Evolutionary conservation across 2,888 invertebrate species (phyloP), one percentile per base, ranked within the genome.

Genomic region (Apotomis capreana): DNA sequence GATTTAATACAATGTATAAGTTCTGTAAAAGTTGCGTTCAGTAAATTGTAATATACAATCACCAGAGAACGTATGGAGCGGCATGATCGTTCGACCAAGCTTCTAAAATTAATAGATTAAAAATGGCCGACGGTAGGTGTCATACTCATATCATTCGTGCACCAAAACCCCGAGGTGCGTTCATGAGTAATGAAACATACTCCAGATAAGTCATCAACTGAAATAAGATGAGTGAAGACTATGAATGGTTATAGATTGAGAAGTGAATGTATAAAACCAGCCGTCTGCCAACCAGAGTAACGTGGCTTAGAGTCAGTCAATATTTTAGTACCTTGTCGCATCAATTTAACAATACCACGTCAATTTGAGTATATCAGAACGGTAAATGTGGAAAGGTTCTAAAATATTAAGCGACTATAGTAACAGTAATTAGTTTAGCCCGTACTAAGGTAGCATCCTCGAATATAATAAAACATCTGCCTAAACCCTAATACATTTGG

Each of bases 401-500:
- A 49, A 49, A 49, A 49, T 49, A 49, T 49, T 0, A 6, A 10
- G 49, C 49, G 10, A 49, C 49, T 49, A 40, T 6, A 40, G 40
- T 6, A 9, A 1, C 6, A 9, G 49, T 10, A 6, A 10, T 10
- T 8, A 49, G 44, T 44, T 49, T 12, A 49, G 5, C 9, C 49
- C 10, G 3, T 49, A 9, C 49, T 49, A 9, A 49, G 9, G 49
- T 10, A 6, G 49, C 65, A 58, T 3, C 3, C 13, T 10, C 15
- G 10, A 40, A 37, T 10, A 49, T 49, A 52, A 26, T 26, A 71
- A 26, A 62, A 60, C 55, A 68, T 52, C 57, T 67, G 68, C 49
- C 58, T 57, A 62, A 71, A 44, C 61, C 61, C 68, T 69, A 67
- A 69, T 67, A 73, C 65, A 73, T 70, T 70, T 69, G 70, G 69